Conservation (phyloP, 2,888 invertebrate species). For the Hyppa rectilinea region DNA sequence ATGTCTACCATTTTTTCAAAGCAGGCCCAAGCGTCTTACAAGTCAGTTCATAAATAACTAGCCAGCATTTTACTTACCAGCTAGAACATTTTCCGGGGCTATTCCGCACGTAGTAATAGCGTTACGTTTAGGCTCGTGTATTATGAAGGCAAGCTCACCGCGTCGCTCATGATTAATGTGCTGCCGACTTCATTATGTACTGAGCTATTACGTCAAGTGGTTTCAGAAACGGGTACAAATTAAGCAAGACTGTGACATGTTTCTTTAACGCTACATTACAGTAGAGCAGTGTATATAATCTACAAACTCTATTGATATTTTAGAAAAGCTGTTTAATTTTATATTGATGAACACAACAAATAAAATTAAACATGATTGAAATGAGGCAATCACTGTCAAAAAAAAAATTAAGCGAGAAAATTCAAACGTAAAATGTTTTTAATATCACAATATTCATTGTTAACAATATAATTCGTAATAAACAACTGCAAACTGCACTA, state of each 20-base stretch:
- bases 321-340: too few relatives aligned
- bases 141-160: conserved; percentile 53
- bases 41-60: conserved; percentile 36
- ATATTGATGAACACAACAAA: background rate
- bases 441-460: background rate
- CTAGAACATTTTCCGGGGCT: conserved; percentile 34
- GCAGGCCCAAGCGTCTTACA: conserved; percentile 12
- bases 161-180: conserved; percentile 60
- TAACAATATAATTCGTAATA: conserved; percentile 14
- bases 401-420: background rate
- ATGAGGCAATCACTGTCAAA: background rate
- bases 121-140: conserved; percentile 47
- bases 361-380: background rate
- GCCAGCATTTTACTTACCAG: conserved; percentile 29
- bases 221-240: conserved; percentile 33
- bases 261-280: background rate
- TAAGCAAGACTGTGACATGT: conserved; percentile 20
- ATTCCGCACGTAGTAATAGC: conserved; percentile 31
- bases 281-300: background rate
- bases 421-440: background rate
- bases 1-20: background rate
- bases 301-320: too few relatives aligned
- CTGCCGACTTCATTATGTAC: conserved; percentile 53
- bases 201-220: conserved; percentile 49
- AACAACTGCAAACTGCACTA: conserved; percentile 31